A percentile compares a stretch with the other conserved stretches of the same genome.
These are phyloP conservation scores for Actenoides hombroni DNA, from an alignment of 2,113 vertebrate species.

Conservation along the genomic window DNA sequence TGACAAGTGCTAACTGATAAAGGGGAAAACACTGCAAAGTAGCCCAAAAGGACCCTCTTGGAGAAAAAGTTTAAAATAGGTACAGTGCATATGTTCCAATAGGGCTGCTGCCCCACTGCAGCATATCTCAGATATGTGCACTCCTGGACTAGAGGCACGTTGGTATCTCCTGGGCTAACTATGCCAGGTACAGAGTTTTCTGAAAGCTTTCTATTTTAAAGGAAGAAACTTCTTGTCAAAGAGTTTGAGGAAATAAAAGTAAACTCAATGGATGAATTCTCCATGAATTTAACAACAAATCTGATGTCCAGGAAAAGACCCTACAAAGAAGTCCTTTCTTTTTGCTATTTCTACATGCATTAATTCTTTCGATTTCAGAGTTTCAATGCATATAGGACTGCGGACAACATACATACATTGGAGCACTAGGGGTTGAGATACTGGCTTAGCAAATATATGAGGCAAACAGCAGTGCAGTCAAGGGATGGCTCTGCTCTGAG, in stretches of 20 bases:
- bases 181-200: neutral
- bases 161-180: neutral
- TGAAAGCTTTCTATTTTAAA: neutral
- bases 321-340: neutral
- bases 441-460: neutral
- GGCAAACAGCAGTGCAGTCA: neutral
- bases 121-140: neutral
- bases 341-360: neutral
- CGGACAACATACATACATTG: accelerated
- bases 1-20: neutral
- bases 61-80: neutral
- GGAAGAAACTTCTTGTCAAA: neutral
- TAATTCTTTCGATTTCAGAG: neutral
- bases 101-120: neutral
- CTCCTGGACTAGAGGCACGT: neutral
- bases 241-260: neutral
- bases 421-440: neutral
- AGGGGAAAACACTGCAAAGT: neutral
- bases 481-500: neutral
- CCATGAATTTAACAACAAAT: neutral
- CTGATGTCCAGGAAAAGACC: neutral
- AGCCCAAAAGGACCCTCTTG: neutral
- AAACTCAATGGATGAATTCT: neutral
- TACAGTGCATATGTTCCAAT: neutral
- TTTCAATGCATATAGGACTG: neutral